These are phyloP conservation scores for Halocaridina rubra DNA, from an alignment of 2,888 invertebrate species.

Conservation along the genomic window DNA sequence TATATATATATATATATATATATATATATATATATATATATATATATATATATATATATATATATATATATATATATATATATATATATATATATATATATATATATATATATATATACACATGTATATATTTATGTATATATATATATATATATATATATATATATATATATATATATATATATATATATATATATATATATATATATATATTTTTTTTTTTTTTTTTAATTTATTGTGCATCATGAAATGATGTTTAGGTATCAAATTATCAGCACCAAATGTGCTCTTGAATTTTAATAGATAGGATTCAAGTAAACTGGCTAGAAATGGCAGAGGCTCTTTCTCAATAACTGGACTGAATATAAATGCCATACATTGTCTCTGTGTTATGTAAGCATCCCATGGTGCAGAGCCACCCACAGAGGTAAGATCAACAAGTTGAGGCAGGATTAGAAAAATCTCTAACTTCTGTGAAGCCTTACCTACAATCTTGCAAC, in stretches of 20 bases:
- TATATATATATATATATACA: background rate
- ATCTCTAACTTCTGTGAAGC: background rate
- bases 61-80: background rate
- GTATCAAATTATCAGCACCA: background rate
- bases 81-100: background rate
- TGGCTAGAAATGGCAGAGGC: background rate
- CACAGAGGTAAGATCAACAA: background rate
- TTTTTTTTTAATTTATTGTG: background rate
- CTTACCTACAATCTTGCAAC: background rate
- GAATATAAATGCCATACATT: background rate
- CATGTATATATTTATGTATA: background rate
- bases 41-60: background rate
- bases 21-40: background rate
- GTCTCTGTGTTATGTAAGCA: background rate
- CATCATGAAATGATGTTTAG: conserved; percentile 7
- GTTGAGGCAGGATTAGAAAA: background rate
- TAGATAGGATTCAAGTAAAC: background rate
- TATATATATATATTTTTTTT: background rate
- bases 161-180: background rate
- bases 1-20: background rate
- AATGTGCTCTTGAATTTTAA: background rate
- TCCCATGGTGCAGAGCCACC: background rate
- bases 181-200: background rate
- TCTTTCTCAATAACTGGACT: background rate
- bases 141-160: background rate